Evolutionary conservation across 64 coral and sea anemone genomes (phyloP).

Genomic region (Stylophora pistillata): DNA sequence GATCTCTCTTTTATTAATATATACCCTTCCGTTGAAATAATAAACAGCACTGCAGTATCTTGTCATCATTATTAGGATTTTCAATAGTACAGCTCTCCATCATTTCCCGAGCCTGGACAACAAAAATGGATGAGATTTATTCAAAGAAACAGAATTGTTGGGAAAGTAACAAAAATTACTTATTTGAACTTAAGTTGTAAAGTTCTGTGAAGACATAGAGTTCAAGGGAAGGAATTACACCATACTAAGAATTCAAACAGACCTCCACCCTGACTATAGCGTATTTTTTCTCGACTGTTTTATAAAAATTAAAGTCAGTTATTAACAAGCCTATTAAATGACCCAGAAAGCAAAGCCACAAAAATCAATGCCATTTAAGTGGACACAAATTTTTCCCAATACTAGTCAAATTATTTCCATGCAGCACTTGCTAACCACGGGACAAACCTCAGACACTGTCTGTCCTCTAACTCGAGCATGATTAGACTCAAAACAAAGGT

Average conservation of each 20-base stretch:
- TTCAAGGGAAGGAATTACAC: no score
- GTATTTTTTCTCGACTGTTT: no score
- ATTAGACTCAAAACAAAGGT: conserved; percentile 82
- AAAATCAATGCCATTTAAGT: no score
- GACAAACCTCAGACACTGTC: conserved; percentile 79
- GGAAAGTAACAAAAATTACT: neutral
- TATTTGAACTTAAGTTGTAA: neutral
- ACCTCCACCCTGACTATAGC: no score
- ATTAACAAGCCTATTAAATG: no score
- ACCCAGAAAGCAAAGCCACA: no score
- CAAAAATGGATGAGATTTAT: neutral
- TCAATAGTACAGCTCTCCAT: conserved; percentile 30
- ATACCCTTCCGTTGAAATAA: conserved; percentile 78
- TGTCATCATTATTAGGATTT: conserved; percentile 83
- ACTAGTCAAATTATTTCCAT: neutral
- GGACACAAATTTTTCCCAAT: no score
- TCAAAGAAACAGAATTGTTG: neutral
- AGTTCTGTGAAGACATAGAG: no score
- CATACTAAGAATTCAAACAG: no score
- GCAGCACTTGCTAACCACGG: neutral
- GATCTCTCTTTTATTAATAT: neutral
- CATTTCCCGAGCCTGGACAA: conserved; percentile 25
- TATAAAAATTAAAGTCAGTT: no score
- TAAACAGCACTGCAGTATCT: conserved; percentile 90
- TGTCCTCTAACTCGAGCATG: conserved; percentile 85